Evolutionary conservation across 2,797 vertebrate genomes (phyloP).

Genomic region (Carcharodon carcharias): DNA sequence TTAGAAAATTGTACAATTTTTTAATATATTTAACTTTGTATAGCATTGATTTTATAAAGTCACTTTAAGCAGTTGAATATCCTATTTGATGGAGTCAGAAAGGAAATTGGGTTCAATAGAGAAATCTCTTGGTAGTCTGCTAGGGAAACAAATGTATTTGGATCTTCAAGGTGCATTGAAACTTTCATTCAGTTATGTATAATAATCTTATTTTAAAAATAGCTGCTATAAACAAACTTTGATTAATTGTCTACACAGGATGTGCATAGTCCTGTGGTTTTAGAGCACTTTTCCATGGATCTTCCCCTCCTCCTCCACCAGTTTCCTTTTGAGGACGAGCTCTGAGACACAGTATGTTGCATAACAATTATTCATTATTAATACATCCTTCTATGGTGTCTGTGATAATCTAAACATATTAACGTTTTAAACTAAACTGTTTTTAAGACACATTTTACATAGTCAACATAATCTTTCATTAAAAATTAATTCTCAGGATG

Average conservation of each 20-base stretch:
- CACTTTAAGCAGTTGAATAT: not conserved
- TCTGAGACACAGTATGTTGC: not conserved
- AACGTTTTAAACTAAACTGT: not conserved
- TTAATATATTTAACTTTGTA: not conserved
- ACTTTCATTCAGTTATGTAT: constrained; percentile 14
- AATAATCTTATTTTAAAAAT: constrained; percentile 58
- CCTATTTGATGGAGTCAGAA: not conserved
- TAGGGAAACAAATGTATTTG: not conserved
- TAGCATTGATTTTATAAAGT: not conserved
- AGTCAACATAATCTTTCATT: not conserved
- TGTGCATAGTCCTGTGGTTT: constrained; percentile 56
- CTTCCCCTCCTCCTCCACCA: constrained; percentile 47
- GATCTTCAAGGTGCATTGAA: constrained; percentile 18
- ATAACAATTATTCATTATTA: constrained; percentile 29
- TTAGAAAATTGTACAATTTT: not conserved
- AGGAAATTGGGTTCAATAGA: not conserved
- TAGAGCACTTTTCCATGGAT: constrained; percentile 61
- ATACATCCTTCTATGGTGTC: not conserved
- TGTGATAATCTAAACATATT: not conserved
- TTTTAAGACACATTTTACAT: not conserved
- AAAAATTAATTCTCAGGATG: not conserved
- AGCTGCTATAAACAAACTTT: constrained; percentile 62
- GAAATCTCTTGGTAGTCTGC: not conserved
- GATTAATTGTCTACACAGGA: constrained; percentile 67
- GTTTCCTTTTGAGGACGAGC: constrained; percentile 46